These are phyloP conservation scores for Heliconius melpomene DNA, from an alignment of 1,140 invertebrate genomes.

Conservation along the genomic window DNA sequence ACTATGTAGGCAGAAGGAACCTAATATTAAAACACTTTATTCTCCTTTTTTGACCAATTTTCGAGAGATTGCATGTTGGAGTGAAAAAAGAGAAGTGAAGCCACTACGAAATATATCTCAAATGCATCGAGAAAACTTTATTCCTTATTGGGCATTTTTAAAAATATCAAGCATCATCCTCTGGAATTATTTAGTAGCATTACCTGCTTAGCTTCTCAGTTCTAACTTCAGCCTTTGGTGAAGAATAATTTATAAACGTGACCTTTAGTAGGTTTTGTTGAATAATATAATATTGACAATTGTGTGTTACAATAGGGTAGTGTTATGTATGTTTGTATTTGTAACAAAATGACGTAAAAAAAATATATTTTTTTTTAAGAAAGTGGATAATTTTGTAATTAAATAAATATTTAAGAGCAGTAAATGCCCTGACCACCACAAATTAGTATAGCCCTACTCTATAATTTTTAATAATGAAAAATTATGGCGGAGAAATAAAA, in stretches of 20 bases:
- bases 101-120: no score
- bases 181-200: slow-evolving; percentile 1
- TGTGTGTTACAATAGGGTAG: neutral
- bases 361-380: neutral
- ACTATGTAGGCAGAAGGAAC: no score
- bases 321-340: neutral
- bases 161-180: neutral
- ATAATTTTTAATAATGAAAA: no score
- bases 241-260: slow-evolving; percentile 7
- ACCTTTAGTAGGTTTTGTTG: slow-evolving; percentile 4
- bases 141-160: neutral
- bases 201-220: neutral
- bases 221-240: neutral
- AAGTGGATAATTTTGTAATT: no score
- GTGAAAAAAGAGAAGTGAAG: no score
- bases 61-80: neutral
- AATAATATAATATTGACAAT: slow-evolving; percentile 13
- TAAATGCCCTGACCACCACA: no score
- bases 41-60: no score
- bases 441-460: no score
- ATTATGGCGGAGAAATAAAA: no score
- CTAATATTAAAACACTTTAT: no score
- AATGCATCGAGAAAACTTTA: neutral
- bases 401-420: no score
- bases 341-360: neutral